Evolutionary conservation across 2,888 invertebrate species (phyloP).

Genomic region (Drosophila diplacantha): DNA sequence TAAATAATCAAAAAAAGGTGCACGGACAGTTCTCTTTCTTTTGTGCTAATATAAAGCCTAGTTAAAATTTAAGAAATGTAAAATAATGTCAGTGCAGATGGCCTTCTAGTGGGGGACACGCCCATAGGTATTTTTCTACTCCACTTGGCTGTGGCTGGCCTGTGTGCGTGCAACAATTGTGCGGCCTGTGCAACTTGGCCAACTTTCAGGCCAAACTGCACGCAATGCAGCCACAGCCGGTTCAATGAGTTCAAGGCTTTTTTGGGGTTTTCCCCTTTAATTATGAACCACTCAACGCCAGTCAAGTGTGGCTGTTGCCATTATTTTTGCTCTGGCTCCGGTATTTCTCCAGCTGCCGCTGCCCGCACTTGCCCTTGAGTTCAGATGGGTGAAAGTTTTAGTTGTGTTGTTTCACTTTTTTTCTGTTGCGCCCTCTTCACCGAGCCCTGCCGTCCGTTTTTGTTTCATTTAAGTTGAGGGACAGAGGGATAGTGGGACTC

Average conservation of each 20-base stretch:
- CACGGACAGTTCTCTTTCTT: no score
- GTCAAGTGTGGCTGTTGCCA: constrained; percentile 54
- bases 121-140: constrained; percentile 52
- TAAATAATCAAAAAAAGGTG: neutral
- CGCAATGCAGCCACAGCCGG: constrained; percentile 56
- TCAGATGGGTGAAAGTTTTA: constrained; percentile 45
- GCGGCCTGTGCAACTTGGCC: constrained; percentile 55
- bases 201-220: constrained; percentile 46
- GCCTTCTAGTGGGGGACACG: constrained; percentile 28
- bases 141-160: constrained; percentile 39
- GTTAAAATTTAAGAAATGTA: neutral
- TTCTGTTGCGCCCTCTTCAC: constrained; percentile 5
- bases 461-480: constrained; percentile 38
- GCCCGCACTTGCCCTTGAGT: constrained; percentile 40
- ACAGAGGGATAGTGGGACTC: constrained; percentile 13
- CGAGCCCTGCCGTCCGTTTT: constrained; percentile 9
- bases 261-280: constrained; percentile 51
- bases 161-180: constrained; percentile 59
- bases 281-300: constrained; percentile 59
- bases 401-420: constrained; percentile 27
- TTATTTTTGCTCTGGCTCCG: constrained; percentile 48
- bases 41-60: no score
- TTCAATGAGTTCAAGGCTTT: constrained; percentile 58
- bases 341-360: constrained; percentile 10
- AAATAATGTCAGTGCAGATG: constrained; percentile 5